These are phyloP conservation scores for Crotalus viridis DNA, from an alignment of 2,113 vertebrate genomes.

Conservation along the genomic window DNA sequence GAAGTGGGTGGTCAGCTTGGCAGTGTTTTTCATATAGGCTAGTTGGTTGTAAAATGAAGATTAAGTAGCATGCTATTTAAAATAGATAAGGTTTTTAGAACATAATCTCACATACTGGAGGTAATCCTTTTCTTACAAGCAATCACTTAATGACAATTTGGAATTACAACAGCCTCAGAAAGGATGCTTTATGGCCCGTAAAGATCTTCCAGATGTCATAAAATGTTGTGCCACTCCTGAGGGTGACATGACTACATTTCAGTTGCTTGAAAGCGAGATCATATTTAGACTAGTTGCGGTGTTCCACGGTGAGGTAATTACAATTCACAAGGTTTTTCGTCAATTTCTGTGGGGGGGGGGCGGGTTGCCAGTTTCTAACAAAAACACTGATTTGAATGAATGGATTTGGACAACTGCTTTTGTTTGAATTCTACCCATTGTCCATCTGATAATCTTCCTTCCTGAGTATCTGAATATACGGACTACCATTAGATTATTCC, in stretches of 20 bases:
- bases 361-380: too few species aligned
- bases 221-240: too few species aligned
- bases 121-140: not conserved
- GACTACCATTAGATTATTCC: not conserved
- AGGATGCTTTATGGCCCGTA: not conserved
- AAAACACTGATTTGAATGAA: too few species aligned
- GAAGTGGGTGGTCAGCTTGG: not conserved
- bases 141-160: not conserved
- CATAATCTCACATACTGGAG: not conserved
- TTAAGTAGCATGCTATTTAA: constrained; percentile 2
- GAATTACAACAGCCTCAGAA: not conserved
- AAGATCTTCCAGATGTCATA: too few species aligned
- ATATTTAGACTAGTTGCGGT: too few species aligned
- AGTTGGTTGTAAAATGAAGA: not conserved
- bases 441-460: not conserved
- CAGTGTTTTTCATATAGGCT: not conserved
- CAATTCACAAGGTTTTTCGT: too few species aligned
- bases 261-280: too few species aligned
- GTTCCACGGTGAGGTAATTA: too few species aligned
- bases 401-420: not conserved
- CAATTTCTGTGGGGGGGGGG: too few species aligned
- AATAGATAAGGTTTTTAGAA: not conserved
- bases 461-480: not conserved
- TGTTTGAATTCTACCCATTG: not conserved
- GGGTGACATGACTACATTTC: too few species aligned